These are phyloP conservation scores for Holotrichia oblita DNA, from an alignment of 1,140 invertebrate genomes.

Conservation along the genomic window DNA sequence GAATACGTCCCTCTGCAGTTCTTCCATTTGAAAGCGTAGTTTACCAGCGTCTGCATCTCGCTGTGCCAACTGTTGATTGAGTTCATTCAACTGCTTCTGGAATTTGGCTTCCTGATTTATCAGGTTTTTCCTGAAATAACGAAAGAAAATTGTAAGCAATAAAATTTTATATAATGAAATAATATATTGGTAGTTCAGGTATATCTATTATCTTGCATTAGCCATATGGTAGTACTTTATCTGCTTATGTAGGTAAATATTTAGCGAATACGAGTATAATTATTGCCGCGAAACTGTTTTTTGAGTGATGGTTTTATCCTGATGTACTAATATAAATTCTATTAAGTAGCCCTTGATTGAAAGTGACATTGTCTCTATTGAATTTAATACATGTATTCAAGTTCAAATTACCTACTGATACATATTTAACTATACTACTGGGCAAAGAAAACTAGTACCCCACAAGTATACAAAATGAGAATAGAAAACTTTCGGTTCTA, in stretches of 20 bases:
- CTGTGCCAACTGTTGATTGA: constrained; percentile 62
- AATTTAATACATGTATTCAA: too few relatives aligned
- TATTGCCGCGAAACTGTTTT: neutral
- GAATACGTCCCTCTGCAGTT: constrained; percentile 65
- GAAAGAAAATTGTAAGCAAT: constrained; percentile 18
- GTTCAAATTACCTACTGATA: too few relatives aligned
- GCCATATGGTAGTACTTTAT: neutral
- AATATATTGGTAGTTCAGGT: neutral
- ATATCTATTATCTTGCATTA: neutral
- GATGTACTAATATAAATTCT: too few relatives aligned
- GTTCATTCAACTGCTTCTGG: constrained; percentile 64
- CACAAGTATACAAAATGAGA: too few relatives aligned
- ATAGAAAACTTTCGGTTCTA: too few relatives aligned
- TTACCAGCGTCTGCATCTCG: constrained; percentile 65
- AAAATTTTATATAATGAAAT: neutral
- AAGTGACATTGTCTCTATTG: too few relatives aligned
- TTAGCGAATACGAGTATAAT: neutral
- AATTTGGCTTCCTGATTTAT: constrained; percentile 66
- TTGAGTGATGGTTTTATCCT: too few relatives aligned
- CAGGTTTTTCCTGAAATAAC: constrained; percentile 62
- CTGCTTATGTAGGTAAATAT: neutral
- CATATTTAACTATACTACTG: too few relatives aligned
- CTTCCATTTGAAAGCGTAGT: constrained; percentile 65
- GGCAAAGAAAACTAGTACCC: too few relatives aligned
- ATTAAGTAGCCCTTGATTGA: too few relatives aligned